Evolutionary conservation across 2,113 vertebrate species (phyloP).

Genomic region (Calypte anna): DNA sequence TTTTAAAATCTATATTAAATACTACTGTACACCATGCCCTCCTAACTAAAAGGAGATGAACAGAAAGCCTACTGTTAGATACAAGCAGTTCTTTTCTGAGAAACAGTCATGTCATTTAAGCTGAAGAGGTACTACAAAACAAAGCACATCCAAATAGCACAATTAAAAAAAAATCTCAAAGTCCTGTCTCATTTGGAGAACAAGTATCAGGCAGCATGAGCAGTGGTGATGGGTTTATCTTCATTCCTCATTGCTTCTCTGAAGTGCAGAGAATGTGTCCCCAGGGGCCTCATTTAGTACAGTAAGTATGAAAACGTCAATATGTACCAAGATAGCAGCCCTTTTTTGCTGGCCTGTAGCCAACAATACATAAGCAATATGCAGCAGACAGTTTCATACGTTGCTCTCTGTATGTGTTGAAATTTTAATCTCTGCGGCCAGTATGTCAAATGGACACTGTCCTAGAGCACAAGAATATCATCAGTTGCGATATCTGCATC

Average conservation of each 20-base stretch:
- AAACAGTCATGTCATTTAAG: not conserved
- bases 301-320: not conserved
- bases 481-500: not conserved
- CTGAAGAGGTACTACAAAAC: not conserved
- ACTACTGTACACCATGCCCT: not conserved
- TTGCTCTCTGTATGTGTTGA: not conserved
- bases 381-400: not conserved
- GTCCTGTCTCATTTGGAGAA: constrained; percentile 2
- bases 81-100: not conserved
- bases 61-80: not conserved
- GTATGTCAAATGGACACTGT: not conserved
- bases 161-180: not conserved
- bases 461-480: not conserved
- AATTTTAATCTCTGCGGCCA: constrained; percentile 17
- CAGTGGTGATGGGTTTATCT: not conserved
- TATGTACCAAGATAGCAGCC: not conserved
- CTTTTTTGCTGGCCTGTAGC: not conserved
- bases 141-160: not conserved
- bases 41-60: not conserved
- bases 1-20: not conserved
- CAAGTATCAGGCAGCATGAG: not conserved
- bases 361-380: not conserved
- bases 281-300: constrained; percentile 28
- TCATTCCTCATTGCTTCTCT: constrained; percentile 24
- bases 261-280: constrained; percentile 38